Evolutionary conservation across 1,140 invertebrate genomes (phyloP), one percentile per base, ranked within the genome.

Genomic region (Platyscapa corneri): DNA sequence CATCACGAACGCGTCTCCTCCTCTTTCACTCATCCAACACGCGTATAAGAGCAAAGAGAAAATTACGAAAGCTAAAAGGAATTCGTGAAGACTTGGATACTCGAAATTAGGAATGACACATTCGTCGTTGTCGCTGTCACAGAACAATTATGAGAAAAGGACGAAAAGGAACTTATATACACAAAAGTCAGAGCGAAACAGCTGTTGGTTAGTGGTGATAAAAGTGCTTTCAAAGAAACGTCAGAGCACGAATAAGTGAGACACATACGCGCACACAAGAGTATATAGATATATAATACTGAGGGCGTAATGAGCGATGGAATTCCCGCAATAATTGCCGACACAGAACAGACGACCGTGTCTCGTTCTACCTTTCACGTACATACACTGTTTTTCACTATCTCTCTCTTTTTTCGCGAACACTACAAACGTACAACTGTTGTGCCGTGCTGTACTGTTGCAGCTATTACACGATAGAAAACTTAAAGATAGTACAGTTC

Each of bases 291-390:
- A 65, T 23, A 23, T 14, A 78, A 30, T 79, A 37, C 32, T 10
- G 82, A 78, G 74, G 60, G 82, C 30, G 60, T 49, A 72, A 74
- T 27, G 60, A 84, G 83, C 49, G 46, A 80, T 75, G 84, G 84
- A 85, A 85, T 85, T 85, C 78, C 78, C 77, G 78, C 67, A 85
- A 85, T 85, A 74, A 85, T 85, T 56, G 67, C 18, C n/a, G 75
- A 75, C 70, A 82, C 32, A 83, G 74, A 76, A 42, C 34, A 27
- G 56, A 77, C 39, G 2, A 60, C 12, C 72, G 74, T 32, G 16
- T 49, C 82, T 83, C 60, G 56, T 46, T 77, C 49, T 75, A 83
- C 82, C 74, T 83, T 83, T 83, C 82, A 83, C 74, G 16, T 30
- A 82, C 65, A 65, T 32, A 49, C 49, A 53, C 65, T 32, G 1